Percentiles rank a stretch among this genome's conserved stretches.
These are phyloP conservation scores for Menura novaehollandiae DNA, from an alignment of 2,113 vertebrate genomes.

Conservation along the genomic window DNA sequence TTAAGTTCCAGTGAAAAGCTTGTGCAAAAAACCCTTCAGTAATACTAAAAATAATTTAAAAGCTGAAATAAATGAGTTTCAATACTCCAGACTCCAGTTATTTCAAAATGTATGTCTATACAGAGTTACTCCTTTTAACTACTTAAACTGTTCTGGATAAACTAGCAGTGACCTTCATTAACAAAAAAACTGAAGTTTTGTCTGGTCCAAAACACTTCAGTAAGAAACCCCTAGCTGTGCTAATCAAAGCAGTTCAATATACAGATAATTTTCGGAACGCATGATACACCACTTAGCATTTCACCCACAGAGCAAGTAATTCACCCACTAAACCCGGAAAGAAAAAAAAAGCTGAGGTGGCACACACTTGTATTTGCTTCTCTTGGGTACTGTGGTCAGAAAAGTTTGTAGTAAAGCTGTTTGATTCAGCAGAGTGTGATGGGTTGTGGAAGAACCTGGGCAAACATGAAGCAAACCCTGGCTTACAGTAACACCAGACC, in stretches of 20 bases:
- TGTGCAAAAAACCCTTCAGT: background rate
- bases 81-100: background rate
- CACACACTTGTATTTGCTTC: background rate
- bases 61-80: background rate
- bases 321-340: background rate
- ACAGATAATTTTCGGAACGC: background rate
- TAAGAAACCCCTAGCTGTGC: background rate
- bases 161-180: background rate
- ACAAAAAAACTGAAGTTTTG: background rate
- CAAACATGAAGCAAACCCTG: background rate
- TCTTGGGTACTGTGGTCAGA: background rate
- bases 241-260: background rate
- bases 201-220: background rate
- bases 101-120: background rate
- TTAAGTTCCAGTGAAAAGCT: background rate
- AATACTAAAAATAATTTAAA: background rate
- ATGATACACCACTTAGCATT: background rate
- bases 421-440: background rate
- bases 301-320: background rate
- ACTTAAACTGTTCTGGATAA: background rate
- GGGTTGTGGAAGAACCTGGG: background rate
- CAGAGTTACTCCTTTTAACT: background rate
- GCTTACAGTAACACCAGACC: background rate
- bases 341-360: background rate
- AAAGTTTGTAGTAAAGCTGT: background rate